Conservation (phyloP, 2,888 invertebrate species). For the Schizaphis graminum region DNA sequence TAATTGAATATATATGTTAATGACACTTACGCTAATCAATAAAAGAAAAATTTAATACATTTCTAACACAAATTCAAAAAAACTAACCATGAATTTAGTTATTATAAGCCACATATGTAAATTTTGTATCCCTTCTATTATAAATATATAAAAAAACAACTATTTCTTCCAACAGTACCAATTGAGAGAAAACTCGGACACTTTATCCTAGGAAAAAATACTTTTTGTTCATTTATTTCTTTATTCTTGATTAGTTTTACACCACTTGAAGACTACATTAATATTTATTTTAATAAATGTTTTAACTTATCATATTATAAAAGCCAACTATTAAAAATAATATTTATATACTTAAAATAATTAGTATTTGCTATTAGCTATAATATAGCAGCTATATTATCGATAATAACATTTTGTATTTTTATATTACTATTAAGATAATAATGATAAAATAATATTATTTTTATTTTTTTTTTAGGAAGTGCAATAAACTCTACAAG, state of each 20-base stretch:
- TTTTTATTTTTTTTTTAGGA: constrained; percentile 46
- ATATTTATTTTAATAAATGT: not conserved
- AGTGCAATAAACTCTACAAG: constrained; percentile 36
- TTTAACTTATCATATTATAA: not conserved
- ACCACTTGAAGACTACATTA: not conserved
- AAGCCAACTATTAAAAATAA: not conserved
- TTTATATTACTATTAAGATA: not conserved
- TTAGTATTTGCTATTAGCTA: not conserved
- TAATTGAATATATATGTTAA: not conserved
- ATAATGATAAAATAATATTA: not conserved
- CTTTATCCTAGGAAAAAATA: not conserved
- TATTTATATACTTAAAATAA: not conserved
- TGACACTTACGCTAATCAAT: not conserved
- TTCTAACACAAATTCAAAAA: not conserved
- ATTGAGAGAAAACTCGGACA: not conserved
- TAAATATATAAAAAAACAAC: not conserved
- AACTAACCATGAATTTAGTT: not conserved
- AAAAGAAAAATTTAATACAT: not conserved
- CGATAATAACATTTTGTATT: not conserved
- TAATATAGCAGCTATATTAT: not conserved
- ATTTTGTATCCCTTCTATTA: not conserved
- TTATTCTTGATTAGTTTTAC: not conserved
- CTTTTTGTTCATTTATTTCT: not conserved
- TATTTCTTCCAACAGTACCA: not conserved
- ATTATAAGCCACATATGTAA: not conserved